Base-by-base conservation (phyloP, 2,888 invertebrate genomes). In the Empis stercorea region DNA sequence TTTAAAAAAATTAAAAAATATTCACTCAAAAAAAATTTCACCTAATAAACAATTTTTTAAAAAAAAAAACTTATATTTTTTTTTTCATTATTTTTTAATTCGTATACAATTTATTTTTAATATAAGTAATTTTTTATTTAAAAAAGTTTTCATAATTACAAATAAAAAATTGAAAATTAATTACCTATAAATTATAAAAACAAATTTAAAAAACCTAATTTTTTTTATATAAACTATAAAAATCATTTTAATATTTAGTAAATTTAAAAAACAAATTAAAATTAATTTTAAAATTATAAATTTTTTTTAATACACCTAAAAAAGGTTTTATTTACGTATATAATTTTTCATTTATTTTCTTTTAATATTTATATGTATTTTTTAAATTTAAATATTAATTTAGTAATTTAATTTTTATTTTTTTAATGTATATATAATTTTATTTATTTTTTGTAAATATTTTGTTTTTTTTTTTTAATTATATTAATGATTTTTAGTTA, bases 401-500 rank as follows among this genome's bases (percentile, higher is more conserved):
- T 49, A 56, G 57, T 59, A 58, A 59, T 56, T 55, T 55, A 56
- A 53, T 55, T 27, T 20, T 4, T 27, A 27, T 7, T 27, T 27
- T 7, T 27, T 27, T 7, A 7, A 27, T 27, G 23, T 27, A 27
- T 27, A 27, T 7, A 27, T 27, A n/a, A n/a, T n/a, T n/a, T n/a
- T n/a, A 27, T 27, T 6, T 6, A 27, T 27, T 27, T 27, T 9
- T 27, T 27, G 23, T 27, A 27, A 27, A 27, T 27, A 27, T 27
- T 27, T 20, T 20, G 5, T 20, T 20, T 20, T 20, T 20, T 4
- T 20, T 3, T 20, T 27, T 27, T 27, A 7, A 27, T 27, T 27
- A 7, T 27, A 27, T 27, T 27, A 27, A 27, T 27, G 5, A 4
- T 20, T 20, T 20, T 20, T 20, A 20, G 20, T 20, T 20, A 20